Percentiles rank a stretch among this genome's conserved stretches.
Conservation (phyloP, 2,888 invertebrate genomes). For the Apodemia mormo region DNA sequence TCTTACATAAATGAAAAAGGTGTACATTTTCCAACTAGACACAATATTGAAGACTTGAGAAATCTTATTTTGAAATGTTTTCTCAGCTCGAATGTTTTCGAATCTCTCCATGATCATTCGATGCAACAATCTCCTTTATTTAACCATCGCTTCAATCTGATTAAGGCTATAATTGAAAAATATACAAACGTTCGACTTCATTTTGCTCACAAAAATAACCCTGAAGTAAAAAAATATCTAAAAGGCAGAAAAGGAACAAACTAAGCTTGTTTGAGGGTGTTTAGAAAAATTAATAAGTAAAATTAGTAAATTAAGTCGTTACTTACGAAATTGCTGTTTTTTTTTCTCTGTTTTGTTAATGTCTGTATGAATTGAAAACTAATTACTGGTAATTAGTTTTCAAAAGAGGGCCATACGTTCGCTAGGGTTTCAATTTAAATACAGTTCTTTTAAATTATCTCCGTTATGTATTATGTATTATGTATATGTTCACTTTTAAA, state of each 20-base stretch:
- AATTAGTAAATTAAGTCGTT: too few species aligned
- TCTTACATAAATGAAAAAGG: constrained; percentile 17
- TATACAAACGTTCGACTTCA: neutral
- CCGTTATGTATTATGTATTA: too few species aligned
- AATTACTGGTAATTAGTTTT: too few species aligned
- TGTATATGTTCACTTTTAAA: too few species aligned
- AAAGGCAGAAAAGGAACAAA: constrained; percentile 15
- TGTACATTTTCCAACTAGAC: constrained; percentile 12
- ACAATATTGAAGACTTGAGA: constrained; percentile 4
- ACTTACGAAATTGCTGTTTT: too few species aligned
- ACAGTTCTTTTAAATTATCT: too few species aligned
- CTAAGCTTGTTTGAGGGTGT: constrained; percentile 53
- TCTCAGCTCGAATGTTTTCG: constrained; percentile 2
- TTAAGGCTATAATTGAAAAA: neutral
- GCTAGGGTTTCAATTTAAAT: too few species aligned
- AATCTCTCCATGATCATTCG: neutral
- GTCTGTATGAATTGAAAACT: too few species aligned
- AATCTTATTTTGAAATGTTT: constrained; percentile 8
- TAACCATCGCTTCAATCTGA: neutral
- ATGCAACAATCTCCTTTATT: neutral
- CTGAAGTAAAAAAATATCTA: neutral
- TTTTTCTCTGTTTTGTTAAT: too few species aligned
- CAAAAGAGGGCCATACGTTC: too few species aligned
- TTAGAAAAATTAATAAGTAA: neutral
- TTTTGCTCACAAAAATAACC: neutral